These are phyloP conservation scores for Sylvilagus bachmani DNA, from an alignment of 2,113 vertebrate species.

Conservation along the genomic window DNA sequence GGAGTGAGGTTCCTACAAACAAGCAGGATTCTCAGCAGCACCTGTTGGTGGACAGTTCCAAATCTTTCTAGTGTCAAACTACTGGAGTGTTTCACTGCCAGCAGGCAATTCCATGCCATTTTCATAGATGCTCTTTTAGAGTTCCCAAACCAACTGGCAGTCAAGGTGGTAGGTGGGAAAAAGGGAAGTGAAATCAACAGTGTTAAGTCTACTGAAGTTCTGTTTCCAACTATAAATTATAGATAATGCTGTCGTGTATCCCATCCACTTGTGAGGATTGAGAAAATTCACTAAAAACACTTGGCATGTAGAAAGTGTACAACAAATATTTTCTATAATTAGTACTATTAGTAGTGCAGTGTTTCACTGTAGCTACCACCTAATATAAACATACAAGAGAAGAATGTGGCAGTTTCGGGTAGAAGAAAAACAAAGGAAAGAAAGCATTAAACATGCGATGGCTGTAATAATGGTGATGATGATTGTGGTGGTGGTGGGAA, in stretches of 20 bases:
- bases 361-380: background rate
- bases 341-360: background rate
- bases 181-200: conserved; percentile 1
- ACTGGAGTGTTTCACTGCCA: background rate
- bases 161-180: background rate
- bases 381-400: conserved; percentile 1
- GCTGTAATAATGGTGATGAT: background rate
- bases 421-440: background rate
- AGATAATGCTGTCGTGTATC: conserved; percentile 39
- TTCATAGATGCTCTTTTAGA: conserved; percentile 5
- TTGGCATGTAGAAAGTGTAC: background rate
- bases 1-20: conserved; percentile 23
- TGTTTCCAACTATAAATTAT: conserved; percentile 59
- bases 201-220: background rate
- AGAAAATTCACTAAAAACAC: conserved; percentile 42
- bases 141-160: background rate
- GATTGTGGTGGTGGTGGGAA: background rate
- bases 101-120: background rate
- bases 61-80: background rate
- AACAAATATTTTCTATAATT: conserved; percentile 25
- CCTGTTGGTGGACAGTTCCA: conserved; percentile 48
- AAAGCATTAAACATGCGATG: background rate
- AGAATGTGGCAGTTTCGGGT: background rate
- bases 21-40: background rate
- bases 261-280: conserved; percentile 40